These are phyloP conservation scores for Phortica variegata DNA, from an alignment of 1,140 invertebrate species.

Conservation along the genomic window DNA sequence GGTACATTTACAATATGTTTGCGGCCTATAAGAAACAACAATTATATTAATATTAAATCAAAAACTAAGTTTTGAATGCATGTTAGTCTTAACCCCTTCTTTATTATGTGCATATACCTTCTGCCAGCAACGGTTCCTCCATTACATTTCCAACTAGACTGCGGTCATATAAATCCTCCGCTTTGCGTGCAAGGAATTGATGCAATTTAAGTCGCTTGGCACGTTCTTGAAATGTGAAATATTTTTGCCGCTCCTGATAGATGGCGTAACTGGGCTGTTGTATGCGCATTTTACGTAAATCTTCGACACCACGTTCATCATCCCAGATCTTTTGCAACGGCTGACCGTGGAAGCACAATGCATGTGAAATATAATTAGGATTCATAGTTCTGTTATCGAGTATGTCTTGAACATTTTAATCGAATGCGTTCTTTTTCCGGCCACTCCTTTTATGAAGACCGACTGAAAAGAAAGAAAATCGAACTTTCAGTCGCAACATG, in stretches of 20 bases:
- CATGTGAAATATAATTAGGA: slow-evolving; percentile 62
- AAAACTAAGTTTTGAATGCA: background rate
- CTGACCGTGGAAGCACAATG: slow-evolving; percentile 81
- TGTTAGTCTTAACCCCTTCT: too few relatives aligned
- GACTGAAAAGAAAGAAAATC: too few relatives aligned
- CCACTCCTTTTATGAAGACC: too few relatives aligned
- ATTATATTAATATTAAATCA: background rate
- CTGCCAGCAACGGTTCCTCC: slow-evolving; percentile 43
- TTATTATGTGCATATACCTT: slow-evolving; percentile 13
- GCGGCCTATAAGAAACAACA: background rate
- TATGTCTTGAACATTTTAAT: too few relatives aligned
- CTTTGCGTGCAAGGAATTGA: slow-evolving; percentile 80
- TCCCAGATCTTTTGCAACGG: slow-evolving; percentile 84
- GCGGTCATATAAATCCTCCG: slow-evolving; percentile 64
- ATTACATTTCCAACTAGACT: slow-evolving; percentile 59
- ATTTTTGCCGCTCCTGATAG: slow-evolving; percentile 75
- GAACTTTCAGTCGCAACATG: too few relatives aligned
- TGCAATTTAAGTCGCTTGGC: slow-evolving; percentile 79
- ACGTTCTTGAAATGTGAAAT: slow-evolving; percentile 75
- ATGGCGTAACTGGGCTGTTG: slow-evolving; percentile 68
- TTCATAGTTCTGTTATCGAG: too few relatives aligned
- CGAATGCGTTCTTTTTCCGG: background rate
- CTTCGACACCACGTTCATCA: slow-evolving; percentile 72
- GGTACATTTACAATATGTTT: slow-evolving; percentile 60
- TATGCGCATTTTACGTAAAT: slow-evolving; percentile 68